These are phyloP conservation scores for Synanthedon andrenaeformis DNA, from an alignment of 2,888 invertebrate genomes.

Conservation along the genomic window DNA sequence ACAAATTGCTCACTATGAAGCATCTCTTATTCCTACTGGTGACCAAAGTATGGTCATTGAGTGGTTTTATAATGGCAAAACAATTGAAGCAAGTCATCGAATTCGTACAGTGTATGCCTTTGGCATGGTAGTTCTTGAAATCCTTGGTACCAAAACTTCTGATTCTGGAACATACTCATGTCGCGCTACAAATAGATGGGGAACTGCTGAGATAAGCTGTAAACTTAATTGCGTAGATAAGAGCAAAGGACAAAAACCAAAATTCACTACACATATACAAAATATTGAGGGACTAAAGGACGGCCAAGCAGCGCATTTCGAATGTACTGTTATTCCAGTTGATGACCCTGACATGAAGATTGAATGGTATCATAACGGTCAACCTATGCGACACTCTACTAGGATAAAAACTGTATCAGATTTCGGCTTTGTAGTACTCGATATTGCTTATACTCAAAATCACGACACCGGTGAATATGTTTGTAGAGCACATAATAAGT, in stretches of 20 bases:
- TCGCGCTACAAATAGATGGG: conserved; percentile 90
- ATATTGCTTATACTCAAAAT: conserved; percentile 92
- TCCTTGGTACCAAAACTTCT: conserved; percentile 91
- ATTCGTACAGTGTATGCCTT: conserved; percentile 95
- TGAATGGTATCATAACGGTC: conserved; percentile 97
- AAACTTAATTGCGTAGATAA: conserved; percentile 86
- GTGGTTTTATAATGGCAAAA: conserved; percentile 95
- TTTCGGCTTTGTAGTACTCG: conserved; percentile 94
- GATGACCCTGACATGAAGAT: conserved; percentile 94
- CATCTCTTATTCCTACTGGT: conserved; percentile 92
- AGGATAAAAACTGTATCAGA: conserved; percentile 94
- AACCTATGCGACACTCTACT: conserved; percentile 88
- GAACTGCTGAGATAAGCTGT: conserved; percentile 87
- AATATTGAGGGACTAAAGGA: conserved; percentile 88
- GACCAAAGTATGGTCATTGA: conserved; percentile 95
- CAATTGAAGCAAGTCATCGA: conserved; percentile 89
- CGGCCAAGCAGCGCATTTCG: conserved; percentile 94
- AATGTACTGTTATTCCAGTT: conserved; percentile 92
- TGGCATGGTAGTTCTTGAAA: conserved; percentile 97
- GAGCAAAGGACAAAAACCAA: conserved; percentile 86
- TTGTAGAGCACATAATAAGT: conserved; percentile 91
- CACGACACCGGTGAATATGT: conserved; percentile 95
- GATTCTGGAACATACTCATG: conserved; percentile 93
- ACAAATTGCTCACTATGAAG: conserved; percentile 98
- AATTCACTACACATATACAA: conserved; percentile 89